A percentile compares a stretch with the other conserved stretches of the same genome.
Conservation (phyloP, 2,888 invertebrate species). For the Drosophila algonquin region DNA sequence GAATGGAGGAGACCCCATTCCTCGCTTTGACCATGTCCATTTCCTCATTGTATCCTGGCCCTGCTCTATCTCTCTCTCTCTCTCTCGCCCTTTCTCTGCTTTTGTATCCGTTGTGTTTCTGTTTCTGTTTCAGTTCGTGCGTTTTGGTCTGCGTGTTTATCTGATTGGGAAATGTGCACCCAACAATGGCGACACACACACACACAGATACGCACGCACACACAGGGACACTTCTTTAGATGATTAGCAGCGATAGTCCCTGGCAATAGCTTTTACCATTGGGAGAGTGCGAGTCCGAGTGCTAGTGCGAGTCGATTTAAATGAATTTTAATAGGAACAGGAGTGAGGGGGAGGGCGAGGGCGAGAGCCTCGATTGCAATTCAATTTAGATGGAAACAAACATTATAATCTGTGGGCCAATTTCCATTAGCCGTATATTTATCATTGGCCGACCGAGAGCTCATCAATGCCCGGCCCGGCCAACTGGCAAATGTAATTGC, state of each 20-base stretch:
- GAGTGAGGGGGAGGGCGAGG: conserved; percentile 18
- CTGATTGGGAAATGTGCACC: conserved; percentile 67
- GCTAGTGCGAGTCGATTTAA: conserved; percentile 60
- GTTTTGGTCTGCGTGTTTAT: conserved; percentile 68
- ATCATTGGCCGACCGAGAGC: conserved; percentile 39
- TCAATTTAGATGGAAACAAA: conserved; percentile 63
- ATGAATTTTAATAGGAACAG: conserved; percentile 71
- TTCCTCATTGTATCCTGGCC: conserved; percentile 33
- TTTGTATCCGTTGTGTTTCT: conserved; percentile 51
- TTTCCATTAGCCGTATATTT: conserved; percentile 52
- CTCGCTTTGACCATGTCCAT: conserved; percentile 27
- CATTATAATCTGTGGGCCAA: conserved; percentile 51
- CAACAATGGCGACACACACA: conserved; percentile 74
- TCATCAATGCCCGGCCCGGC: conserved; percentile 62
- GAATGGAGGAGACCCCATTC: not conserved
- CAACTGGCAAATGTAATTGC: conserved; percentile 74
- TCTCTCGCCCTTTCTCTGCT: conserved; percentile 23
- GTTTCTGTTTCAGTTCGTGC: conserved; percentile 62
- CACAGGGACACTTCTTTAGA: conserved; percentile 73
- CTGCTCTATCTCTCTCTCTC: conserved; percentile 13
- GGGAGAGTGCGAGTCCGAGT: not conserved
- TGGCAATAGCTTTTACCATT: conserved; percentile 48
- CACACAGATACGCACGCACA: conserved; percentile 26
- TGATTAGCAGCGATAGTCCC: conserved; percentile 72
- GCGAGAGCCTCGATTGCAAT: conserved; percentile 45